Evolutionary conservation across 2,797 vertebrate genomes (phyloP), one percentile per base, ranked within the genome.

Genomic region (Corythornis leucogaster): DNA sequence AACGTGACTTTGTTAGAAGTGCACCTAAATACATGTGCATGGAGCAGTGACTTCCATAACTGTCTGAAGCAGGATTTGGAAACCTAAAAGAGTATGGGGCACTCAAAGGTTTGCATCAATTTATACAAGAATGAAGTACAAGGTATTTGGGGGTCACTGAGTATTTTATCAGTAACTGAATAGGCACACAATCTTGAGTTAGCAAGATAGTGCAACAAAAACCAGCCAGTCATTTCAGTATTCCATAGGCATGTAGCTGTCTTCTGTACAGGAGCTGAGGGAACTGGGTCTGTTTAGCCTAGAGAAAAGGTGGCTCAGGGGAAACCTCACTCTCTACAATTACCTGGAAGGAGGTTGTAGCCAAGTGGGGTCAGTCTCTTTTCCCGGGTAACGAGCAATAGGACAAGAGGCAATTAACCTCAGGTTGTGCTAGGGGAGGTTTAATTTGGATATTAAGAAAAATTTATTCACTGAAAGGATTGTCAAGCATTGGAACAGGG

Each of bases 11-110:
- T 73, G 40, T 62, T 38, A 40, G 50, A 84, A 21, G 15, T 8
- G 6, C 9, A 38, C 30, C 9, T 28, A 35, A 78, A 53, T 25
- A 21, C 2, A 3, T 0, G 1, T 15, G 17, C 16, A 12, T 6
- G 17, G 21, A 68, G 19, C 40, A 35, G 25, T 16, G 28, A 46
- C 64, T 91, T 84, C 54, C 5, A 2, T 63, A 74, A 31, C 20
- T 55, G n/a, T 17, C 63, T 59, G 18, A 48, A 71, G 51, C 7
- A 45, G 33, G 14, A 25, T 50, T 18, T 19, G 58, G 33, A 64
- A 58, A 58, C 18, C 15, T 80, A 43, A 33, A 46, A 59, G 26
- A 22, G 25, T 15, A 38, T 50, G 35, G 30, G 9, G 3, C 19
- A 50, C 28, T 46, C n/a, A 38, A 14, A 6, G 15, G 8, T 50